Conservation (phyloP, 2,797 vertebrate genomes). For the Echeneis naucrates region DNA sequence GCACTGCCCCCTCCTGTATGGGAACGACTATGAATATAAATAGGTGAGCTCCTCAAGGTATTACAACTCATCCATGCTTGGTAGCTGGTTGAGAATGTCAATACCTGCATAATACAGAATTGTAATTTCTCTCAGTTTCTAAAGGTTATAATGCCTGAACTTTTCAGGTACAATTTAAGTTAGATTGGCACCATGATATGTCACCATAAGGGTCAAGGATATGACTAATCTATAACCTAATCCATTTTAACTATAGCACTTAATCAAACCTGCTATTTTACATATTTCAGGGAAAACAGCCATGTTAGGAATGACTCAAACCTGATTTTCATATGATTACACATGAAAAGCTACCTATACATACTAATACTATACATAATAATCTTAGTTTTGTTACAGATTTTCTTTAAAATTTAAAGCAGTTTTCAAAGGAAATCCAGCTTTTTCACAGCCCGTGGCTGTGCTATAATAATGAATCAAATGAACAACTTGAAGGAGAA, state of each 20-base stretch:
- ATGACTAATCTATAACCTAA: slow-evolving; percentile 31
- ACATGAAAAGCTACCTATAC: too few species aligned
- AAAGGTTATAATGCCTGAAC: slow-evolving; percentile 62
- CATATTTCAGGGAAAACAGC: not conserved
- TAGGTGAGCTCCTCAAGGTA: slow-evolving; percentile 72
- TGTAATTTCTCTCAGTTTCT: slow-evolving; percentile 61
- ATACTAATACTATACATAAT: not conserved
- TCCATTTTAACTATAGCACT: slow-evolving; percentile 20
- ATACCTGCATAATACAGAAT: slow-evolving; percentile 71
- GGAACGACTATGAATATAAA: slow-evolving; percentile 79
- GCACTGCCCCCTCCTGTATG: slow-evolving; percentile 74
- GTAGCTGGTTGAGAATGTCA: slow-evolving; percentile 73
- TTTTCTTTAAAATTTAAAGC: not conserved
- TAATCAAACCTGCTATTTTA: slow-evolving; percentile 6
- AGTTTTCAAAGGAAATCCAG: not conserved
- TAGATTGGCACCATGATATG: slow-evolving; percentile 21
- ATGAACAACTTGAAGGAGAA: slow-evolving; percentile 16
- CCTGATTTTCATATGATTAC: not conserved
- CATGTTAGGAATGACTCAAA: not conserved
- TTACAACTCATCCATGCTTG: slow-evolving; percentile 69
- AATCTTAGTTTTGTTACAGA: slow-evolving; percentile 4
- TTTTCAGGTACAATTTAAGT: slow-evolving; percentile 48
- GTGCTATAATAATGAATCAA: slow-evolving; percentile 31
- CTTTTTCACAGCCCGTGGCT: not conserved
- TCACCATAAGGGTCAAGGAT: slow-evolving; percentile 12